Conservation (phyloP, 2,113 vertebrate genomes). For the Dendrocopos noguchii region DNA sequence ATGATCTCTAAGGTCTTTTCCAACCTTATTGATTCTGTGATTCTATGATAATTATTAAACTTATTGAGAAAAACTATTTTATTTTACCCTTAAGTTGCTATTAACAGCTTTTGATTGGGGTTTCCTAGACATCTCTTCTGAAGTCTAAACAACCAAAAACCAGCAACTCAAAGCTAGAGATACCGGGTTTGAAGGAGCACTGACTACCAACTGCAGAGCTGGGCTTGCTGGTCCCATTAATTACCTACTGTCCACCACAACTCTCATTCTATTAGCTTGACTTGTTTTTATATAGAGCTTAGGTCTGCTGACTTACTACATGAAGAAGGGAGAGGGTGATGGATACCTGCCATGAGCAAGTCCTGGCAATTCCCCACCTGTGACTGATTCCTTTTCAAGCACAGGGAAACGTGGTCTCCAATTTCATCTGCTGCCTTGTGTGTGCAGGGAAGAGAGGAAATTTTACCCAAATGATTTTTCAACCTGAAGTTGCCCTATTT, state of each 20-base stretch:
- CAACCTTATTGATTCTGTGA: no score
- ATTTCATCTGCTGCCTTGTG: not conserved
- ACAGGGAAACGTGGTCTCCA: not conserved
- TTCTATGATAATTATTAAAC: slow-evolving; percentile 8
- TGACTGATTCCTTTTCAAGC: fast-evolving
- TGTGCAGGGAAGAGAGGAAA: not conserved
- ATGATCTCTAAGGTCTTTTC: no score
- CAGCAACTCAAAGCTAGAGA: not conserved
- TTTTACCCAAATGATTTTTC: not conserved
- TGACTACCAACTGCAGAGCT: not conserved
- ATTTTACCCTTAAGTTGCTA: not conserved
- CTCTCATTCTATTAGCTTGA: not conserved
- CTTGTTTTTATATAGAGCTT: not conserved
- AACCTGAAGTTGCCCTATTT: not conserved
- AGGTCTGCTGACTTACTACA: not conserved
- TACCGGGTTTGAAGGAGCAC: not conserved
- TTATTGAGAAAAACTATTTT: slow-evolving; percentile 31
- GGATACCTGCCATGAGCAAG: fast-evolving
- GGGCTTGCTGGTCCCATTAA: not conserved
- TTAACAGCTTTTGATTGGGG: not conserved
- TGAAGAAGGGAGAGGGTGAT: not conserved
- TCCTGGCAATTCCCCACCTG: fast-evolving
- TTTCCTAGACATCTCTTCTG: not conserved
- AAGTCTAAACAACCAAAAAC: not conserved
- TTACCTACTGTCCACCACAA: not conserved